Conservation (phyloP, 1,140 invertebrate genomes). For the Pogonus chalceus region DNA sequence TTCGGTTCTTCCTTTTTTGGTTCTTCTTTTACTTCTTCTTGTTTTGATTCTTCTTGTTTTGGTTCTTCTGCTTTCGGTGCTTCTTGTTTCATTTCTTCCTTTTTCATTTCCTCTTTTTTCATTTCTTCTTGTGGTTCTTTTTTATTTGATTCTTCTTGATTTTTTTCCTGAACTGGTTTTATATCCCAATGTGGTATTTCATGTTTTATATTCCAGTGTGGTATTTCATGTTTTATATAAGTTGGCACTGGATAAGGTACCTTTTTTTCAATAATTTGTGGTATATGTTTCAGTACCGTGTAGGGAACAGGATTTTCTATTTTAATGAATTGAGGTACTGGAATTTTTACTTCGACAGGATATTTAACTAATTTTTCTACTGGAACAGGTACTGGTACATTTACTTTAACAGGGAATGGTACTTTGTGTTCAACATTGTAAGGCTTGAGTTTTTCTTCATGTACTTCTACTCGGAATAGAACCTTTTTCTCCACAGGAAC, state of each 20-base stretch:
- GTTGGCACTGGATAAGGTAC: slow-evolving; percentile 44
- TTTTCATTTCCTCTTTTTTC: neutral
- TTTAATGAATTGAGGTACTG: slow-evolving; percentile 49
- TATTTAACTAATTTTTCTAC: slow-evolving; percentile 37
- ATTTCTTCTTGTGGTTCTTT: neutral
- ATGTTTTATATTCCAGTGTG: slow-evolving; percentile 46
- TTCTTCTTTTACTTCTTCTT: neutral
- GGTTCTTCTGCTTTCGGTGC: neutral
- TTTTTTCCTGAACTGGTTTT: slow-evolving; percentile 30
- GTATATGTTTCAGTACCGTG: slow-evolving; percentile 56
- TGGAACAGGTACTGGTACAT: neutral
- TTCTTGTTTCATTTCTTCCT: neutral
- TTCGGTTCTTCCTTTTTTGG: neutral
- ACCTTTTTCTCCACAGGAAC: slow-evolving; percentile 45
- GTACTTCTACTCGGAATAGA: slow-evolving; percentile 49
- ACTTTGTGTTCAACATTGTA: slow-evolving; percentile 34
- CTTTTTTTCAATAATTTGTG: slow-evolving; percentile 41
- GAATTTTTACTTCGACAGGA: slow-evolving; percentile 51
- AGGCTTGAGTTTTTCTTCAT: slow-evolving; percentile 30
- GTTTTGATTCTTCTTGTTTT: neutral
- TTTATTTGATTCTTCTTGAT: slow-evolving; percentile 16
- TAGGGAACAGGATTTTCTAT: slow-evolving; percentile 53
- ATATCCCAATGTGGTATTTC: slow-evolving; percentile 42
- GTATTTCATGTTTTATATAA: slow-evolving; percentile 52
- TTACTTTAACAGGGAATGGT: slow-evolving; percentile 19